A percentile compares a stretch with the other conserved stretches of the same genome.
phyloP scores from a whole-genome alignment of 2,797 vertebrate genomes.

The Thaleichthys pacificus region DNA sequence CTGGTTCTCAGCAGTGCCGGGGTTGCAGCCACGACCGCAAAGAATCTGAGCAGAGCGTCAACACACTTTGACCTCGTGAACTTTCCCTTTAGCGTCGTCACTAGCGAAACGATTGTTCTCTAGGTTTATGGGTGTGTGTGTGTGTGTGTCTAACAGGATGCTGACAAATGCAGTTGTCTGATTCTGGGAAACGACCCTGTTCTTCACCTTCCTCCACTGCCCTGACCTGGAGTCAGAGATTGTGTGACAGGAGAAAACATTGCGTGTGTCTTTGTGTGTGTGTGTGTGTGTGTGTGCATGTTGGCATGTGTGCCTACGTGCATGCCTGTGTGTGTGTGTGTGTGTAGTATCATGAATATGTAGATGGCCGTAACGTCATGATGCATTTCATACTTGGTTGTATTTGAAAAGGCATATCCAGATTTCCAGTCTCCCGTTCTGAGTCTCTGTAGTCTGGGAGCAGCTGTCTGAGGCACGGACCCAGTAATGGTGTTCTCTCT shows the following conservation, averaged over 20 bases:
- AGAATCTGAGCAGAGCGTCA: too few relatives aligned
- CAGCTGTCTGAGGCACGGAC: not conserved
- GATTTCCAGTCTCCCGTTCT: too few relatives aligned
- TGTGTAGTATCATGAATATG: not conserved
- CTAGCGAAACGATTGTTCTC: too few relatives aligned
- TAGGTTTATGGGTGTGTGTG: not conserved
- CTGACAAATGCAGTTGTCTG: constrained; percentile 21
- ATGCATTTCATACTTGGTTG: too few relatives aligned
- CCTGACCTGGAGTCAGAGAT: constrained; percentile 16
- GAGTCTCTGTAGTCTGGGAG: not conserved
- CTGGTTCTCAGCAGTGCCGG: too few relatives aligned
- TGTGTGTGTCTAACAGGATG: constrained; percentile 35
- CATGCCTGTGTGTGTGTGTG: too few relatives aligned
- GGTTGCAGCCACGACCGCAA: too few relatives aligned
- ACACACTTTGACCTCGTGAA: too few relatives aligned
- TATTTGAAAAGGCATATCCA: too few relatives aligned
- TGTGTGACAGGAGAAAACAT: constrained; percentile 25
- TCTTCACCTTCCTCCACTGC: constrained; percentile 17
- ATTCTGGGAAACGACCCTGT: constrained; percentile 35
- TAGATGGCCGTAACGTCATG: not conserved
- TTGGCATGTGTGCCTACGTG: too few relatives aligned
- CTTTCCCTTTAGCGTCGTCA: too few relatives aligned
- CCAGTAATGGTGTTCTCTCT: constrained; percentile 4
- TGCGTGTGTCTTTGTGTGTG: not conserved
- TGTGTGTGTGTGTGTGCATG: too few relatives aligned